These are phyloP conservation scores for Maniola hyperantus DNA, from an alignment of 2,888 invertebrate genomes.

Conservation along the genomic window DNA sequence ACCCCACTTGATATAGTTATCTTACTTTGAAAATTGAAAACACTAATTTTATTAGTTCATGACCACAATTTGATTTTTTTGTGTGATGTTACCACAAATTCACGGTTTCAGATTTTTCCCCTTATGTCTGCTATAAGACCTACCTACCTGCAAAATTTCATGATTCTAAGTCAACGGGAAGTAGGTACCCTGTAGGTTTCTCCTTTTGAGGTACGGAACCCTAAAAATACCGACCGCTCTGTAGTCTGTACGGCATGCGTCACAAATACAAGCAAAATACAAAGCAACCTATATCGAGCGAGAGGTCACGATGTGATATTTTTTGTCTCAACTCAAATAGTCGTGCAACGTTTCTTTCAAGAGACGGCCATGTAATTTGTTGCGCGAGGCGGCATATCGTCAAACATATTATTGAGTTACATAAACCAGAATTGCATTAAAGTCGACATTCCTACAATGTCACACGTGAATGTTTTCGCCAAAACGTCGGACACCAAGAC, in stretches of 20 bases:
- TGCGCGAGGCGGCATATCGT: background rate
- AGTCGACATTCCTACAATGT: background rate
- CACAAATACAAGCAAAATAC: background rate
- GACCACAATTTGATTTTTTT: too few species aligned
- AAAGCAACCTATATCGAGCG: background rate
- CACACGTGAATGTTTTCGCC: constrained; percentile 2
- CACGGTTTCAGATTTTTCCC: too few species aligned
- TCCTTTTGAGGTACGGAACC: too few species aligned
- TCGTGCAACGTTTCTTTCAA: constrained; percentile 3
- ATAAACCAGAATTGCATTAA: background rate
- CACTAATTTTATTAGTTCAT: too few species aligned
- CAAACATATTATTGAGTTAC: constrained; percentile 1
- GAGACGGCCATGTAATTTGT: constrained; percentile 8
- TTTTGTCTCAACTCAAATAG: constrained; percentile 16
- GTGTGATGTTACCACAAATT: too few species aligned
- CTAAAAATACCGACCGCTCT: too few species aligned
- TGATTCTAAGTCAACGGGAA: too few species aligned
- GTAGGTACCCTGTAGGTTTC: too few species aligned
- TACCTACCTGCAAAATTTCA: too few species aligned
- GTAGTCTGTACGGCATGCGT: background rate
- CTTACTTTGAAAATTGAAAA: too few species aligned
- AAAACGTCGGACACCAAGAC: constrained; percentile 15
- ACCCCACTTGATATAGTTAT: too few species aligned
- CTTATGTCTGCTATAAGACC: too few species aligned
- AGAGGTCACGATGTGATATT: background rate